Base-by-base conservation (phyloP, 2,888 invertebrate genomes). In the Pycnomerus fuliginosus region DNA sequence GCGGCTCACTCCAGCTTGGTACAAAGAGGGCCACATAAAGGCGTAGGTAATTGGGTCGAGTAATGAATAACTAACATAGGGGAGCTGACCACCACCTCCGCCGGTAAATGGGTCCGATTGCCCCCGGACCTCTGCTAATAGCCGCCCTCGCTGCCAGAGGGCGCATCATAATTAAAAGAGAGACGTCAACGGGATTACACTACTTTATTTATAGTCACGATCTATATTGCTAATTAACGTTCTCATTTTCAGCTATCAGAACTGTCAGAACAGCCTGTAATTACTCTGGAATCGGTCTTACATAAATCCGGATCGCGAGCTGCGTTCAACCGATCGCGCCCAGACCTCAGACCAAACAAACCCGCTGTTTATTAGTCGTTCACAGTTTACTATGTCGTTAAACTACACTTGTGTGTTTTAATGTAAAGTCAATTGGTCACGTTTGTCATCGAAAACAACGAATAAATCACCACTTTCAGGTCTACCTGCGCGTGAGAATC, bases 121-220 rank as follows among this genome's bases (percentile, higher is more conserved):
- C 56, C 64, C 61, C 55, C 56, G 50, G 53, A 56, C 53, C 52
- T 56, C 52, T 53, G 48, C 61, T 62, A 61, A 61, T 64, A 60
- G 61, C 57, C 61, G 61, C 62, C 62, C 63, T 57, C 60, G 50
- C 56, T 58, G 50, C 56, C 59, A 55, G 55, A 58, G 63, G 64
- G 64, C 58, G 60, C 60, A 66, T 60, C 65, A 68, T 70, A 68
- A 70, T 69, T 69, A 70, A 70, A 70, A 69, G 65, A 65, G 65
- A 65, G 62, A 60, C 65, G 62, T 65, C 62, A 65, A 64, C 62
- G 61, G 64, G 67, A 67, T 68, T 68, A 67, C 67, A 67, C 65
- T 65, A 67, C 65, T 70, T 70, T 71, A 70, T 70, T 70, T 70
- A 70, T 70, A 69, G 70, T 71, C 70, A 71, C 71, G 70, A 70